Percentiles rank a stretch among this genome's conserved stretches.
Evolutionary conservation across 1,140 invertebrate species (phyloP).

Genomic region (Pteromalus puparum): DNA sequence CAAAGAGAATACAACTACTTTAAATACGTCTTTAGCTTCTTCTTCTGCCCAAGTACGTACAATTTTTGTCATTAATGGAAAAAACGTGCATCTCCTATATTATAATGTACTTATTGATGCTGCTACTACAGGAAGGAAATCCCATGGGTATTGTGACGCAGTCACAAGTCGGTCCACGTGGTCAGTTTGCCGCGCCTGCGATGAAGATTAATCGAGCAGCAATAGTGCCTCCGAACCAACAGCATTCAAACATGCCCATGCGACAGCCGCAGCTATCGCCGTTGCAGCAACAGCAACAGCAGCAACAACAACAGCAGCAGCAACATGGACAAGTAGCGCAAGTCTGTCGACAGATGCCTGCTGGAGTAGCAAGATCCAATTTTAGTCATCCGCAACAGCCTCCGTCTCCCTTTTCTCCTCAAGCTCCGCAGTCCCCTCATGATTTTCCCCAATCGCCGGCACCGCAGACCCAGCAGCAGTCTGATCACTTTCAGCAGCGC

Average conservation of each 20-base stretch:
- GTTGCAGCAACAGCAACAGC: conserved; percentile 45
- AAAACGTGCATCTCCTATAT: neutral
- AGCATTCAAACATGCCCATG: conserved; percentile 65
- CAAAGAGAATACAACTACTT: conserved; percentile 66
- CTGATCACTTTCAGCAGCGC: conserved; percentile 73
- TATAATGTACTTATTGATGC: conserved; percentile 20
- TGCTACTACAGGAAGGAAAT: conserved; percentile 66
- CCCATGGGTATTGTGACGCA: conserved; percentile 63
- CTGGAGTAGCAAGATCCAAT: conserved; percentile 63
- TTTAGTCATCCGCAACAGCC: conserved; percentile 58
- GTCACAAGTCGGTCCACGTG: conserved; percentile 63
- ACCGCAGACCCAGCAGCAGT: conserved; percentile 55
- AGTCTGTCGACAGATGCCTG: conserved; percentile 64
- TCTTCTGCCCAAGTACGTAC: conserved; percentile 68
- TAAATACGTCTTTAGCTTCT: conserved; percentile 77
- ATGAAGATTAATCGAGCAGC: conserved; percentile 73
- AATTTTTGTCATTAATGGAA: conserved; percentile 22
- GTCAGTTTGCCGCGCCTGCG: conserved; percentile 72
- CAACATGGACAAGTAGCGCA: conserved; percentile 56
- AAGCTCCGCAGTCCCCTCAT: conserved; percentile 73
- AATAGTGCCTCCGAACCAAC: conserved; percentile 67
- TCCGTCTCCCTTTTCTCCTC: conserved; percentile 74
- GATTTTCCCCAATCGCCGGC: conserved; percentile 74
- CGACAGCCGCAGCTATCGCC: conserved; percentile 52
- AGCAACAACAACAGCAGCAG: neutral